Evolutionary conservation across 2,113 vertebrate genomes (phyloP), one percentile per base, ranked within the genome.

Genomic region (Panthera uncia): DNA sequence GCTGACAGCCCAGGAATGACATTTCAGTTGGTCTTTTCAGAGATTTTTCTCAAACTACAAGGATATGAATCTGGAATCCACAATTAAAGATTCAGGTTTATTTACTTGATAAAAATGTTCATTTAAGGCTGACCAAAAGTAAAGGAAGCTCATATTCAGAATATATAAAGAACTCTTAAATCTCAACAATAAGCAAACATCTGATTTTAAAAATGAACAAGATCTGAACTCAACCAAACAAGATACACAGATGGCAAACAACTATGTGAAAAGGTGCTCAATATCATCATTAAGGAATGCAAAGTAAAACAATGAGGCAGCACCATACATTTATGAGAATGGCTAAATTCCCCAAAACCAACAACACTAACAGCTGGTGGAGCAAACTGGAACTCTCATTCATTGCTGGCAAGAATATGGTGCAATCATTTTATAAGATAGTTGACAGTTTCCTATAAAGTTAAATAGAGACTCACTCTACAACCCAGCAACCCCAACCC

Each of bases 391-490:
- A 68, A 57, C 36, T 13, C 88, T 66, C 3, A 0, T 41, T 33
- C 50, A 29, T 1, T 25, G 12, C 55, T 45, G 27, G 8, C 48
- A 52, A 45, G 33, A 50, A 3, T 0, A 31, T 5, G 2, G 55
- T 13, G 7, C 5, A 33, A 27, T 16, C 71, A 38, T 33, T 65
- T 48, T 21, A 45, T n/a, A 41, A 52, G 45, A 55, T 3, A 23
- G 52, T 55, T 29, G 14, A 50, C 38, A 15, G 38, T 63, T 80
- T 81, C 88, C n/a, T 45, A 71, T 13, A 14, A 50, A 57, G 15
- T 69, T 61, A 65, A 79, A 57, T 41, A 81, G 3, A 76, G 41
- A 63, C 81, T 82, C 90, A 52, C 9, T 18, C 48, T 5, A 41
- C 52, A 41, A 63, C 31, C 25, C 33, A 78, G 83, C 38, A 33